These are phyloP conservation scores for Perca fluviatilis DNA, from an alignment of 2,113 vertebrate genomes.

Conservation along the genomic window DNA sequence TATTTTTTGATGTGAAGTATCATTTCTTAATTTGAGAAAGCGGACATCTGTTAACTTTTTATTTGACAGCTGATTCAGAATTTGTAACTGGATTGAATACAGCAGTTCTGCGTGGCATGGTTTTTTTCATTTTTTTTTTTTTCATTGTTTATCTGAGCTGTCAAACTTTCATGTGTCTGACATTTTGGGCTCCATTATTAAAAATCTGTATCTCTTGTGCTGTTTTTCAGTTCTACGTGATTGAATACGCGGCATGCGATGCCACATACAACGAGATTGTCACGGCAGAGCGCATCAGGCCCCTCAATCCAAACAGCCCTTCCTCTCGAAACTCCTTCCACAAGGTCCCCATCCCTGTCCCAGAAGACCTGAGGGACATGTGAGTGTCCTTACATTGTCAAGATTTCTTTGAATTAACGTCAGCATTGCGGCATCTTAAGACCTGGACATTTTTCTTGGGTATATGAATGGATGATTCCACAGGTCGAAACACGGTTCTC, in stretches of 20 bases:
- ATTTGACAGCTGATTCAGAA: neutral
- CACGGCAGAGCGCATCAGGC: slow-evolving; percentile 91
- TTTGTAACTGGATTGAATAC: neutral
- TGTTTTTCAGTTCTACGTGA: slow-evolving; percentile 90
- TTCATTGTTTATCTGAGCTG: neutral
- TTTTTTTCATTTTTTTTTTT: neutral
- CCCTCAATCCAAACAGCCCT: slow-evolving; percentile 91
- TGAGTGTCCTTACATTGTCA: slow-evolving; percentile 76
- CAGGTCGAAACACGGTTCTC: neutral
- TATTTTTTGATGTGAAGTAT: neutral
- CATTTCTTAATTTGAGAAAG: neutral
- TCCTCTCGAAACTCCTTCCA: slow-evolving; percentile 89
- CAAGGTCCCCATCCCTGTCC: slow-evolving; percentile 89
- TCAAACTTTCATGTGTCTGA: neutral
- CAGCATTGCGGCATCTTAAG: neutral
- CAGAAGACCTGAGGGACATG: slow-evolving; percentile 92
- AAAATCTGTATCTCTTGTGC: neutral
- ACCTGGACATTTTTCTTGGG: neutral
- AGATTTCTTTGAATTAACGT: neutral
- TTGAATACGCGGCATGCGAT: slow-evolving; percentile 93
- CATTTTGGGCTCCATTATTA: slow-evolving; percentile 2
- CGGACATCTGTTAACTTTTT: neutral
- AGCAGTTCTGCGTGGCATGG: neutral
- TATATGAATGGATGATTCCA: neutral
- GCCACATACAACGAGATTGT: slow-evolving; percentile 96